Evolutionary conservation across 2,797 vertebrate species (phyloP).

Genomic region (Manis javanica): DNA sequence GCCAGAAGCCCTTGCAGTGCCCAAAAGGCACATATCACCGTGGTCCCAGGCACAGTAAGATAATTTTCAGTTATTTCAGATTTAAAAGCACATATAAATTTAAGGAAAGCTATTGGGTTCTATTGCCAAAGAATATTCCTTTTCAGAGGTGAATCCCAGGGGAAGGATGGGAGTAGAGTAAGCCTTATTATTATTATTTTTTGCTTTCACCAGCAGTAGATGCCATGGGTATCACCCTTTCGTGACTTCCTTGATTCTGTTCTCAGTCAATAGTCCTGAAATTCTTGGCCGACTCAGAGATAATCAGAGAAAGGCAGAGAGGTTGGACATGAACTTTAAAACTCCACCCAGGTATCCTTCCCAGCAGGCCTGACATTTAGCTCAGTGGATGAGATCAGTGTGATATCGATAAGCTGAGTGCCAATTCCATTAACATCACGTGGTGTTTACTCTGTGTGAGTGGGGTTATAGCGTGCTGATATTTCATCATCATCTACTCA

Average conservation of each 20-base stretch:
- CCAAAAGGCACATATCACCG: neutral
- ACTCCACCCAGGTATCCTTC: neutral
- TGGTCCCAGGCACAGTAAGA: neutral
- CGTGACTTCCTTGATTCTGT: neutral
- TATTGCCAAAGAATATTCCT: neutral
- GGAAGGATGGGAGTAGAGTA: neutral
- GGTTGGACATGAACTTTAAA: constrained; percentile 38
- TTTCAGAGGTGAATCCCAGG: neutral
- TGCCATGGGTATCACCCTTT: neutral
- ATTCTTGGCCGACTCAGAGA: neutral
- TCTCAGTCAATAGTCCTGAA: neutral
- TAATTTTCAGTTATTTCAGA: neutral
- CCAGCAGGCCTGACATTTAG: constrained; percentile 5
- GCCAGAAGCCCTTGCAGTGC: neutral
- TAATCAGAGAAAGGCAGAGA: constrained; percentile 6
- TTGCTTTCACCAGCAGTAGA: neutral
- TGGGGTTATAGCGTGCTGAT: neutral
- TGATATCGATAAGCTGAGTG: neutral
- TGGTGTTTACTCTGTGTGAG: neutral
- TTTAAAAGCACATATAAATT: neutral
- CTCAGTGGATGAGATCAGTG: neutral
- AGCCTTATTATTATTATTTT: neutral
- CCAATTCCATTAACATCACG: neutral
- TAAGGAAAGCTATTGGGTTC: neutral
- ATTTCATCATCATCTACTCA: neutral